These are phyloP conservation scores for Phasianus colchicus DNA, from an alignment of 2,113 vertebrate species.

Conservation along the genomic window DNA sequence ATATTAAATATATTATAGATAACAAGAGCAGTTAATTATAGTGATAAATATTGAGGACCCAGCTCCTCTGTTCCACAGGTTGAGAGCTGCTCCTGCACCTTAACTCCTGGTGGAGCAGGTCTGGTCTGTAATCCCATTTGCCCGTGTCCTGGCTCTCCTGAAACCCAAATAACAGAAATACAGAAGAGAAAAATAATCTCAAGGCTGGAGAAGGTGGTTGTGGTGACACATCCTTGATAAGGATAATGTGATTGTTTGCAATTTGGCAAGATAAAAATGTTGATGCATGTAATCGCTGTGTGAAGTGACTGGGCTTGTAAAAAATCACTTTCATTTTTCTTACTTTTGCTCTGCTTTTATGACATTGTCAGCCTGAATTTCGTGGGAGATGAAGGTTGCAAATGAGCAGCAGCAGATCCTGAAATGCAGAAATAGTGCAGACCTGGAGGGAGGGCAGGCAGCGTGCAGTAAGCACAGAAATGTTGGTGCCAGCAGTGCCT, in stretches of 20 bases:
- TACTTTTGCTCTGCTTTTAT: not conserved
- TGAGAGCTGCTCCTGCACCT: not conserved
- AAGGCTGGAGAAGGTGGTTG: not conserved
- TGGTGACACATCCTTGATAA: not conserved
- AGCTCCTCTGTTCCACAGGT: not conserved
- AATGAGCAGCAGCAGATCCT: not conserved
- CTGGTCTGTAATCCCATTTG: not conserved
- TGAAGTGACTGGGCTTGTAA: not conserved
- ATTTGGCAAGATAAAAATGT: not conserved
- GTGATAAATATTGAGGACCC: not conserved
- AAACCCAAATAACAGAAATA: not conserved
- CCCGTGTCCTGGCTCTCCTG: not conserved
- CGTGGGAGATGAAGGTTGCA: not conserved
- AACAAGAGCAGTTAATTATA: not conserved
- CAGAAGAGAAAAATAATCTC: not conserved
- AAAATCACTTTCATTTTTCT: not conserved
- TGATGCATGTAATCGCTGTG: not conserved
- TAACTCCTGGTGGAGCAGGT: not conserved
- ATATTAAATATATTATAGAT: not conserved
- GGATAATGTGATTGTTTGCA: not conserved
- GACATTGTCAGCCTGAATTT: not conserved
- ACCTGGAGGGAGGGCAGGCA: not conserved
- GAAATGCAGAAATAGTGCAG: too few relatives aligned
- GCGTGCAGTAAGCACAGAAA: not conserved
- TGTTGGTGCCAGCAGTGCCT: not conserved